Percentiles rank a stretch among this genome's conserved stretches.
Conservation (phyloP, 92 coral and sea anemone genomes). For the Porites divaricata region DNA sequence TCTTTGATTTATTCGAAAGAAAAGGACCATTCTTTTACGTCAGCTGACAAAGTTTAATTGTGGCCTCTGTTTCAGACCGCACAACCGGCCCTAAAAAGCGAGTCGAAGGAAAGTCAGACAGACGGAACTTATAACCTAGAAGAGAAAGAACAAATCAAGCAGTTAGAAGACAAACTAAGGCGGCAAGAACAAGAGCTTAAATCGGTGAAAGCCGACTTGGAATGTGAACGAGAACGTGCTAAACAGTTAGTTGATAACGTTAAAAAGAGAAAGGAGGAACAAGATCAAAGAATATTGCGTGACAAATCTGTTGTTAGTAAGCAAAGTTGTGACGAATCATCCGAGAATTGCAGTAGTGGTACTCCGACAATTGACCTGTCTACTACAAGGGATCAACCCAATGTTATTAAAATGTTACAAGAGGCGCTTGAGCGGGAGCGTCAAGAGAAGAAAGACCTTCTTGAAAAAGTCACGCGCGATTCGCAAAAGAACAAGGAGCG, state of each 20-base stretch:
- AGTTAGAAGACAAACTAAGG: conserved; percentile 67
- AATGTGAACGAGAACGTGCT: conserved; percentile 73
- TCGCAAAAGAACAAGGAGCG: conserved; percentile 70
- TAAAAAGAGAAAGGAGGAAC: conserved; percentile 52
- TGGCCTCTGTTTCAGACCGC: conserved; percentile 10
- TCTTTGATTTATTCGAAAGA: neutral
- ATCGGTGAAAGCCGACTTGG: conserved; percentile 66
- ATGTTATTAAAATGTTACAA: conserved; percentile 59
- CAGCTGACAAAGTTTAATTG: neutral
- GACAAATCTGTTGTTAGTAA: conserved; percentile 33
- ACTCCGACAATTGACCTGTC: conserved; percentile 47
- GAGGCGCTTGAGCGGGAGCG: conserved; percentile 63
- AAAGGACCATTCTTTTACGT: neutral
- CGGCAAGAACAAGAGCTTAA: conserved; percentile 73
- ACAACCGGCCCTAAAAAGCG: conserved; percentile 8
- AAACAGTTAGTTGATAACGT: conserved; percentile 56
- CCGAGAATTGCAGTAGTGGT: conserved; percentile 47
- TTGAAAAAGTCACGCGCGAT: conserved; percentile 66
- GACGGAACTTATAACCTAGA: conserved; percentile 37
- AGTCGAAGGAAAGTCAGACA: conserved; percentile 37
- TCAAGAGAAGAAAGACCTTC: conserved; percentile 62
- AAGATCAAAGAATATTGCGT: conserved; percentile 43
- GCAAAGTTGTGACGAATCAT: conserved; percentile 32
- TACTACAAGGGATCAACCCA: conserved; percentile 50
- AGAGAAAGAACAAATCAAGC: conserved; percentile 55